phyloP scores from a whole-genome alignment of 2,888 invertebrate genomes.

The Dryadula phaetusa region DNA sequence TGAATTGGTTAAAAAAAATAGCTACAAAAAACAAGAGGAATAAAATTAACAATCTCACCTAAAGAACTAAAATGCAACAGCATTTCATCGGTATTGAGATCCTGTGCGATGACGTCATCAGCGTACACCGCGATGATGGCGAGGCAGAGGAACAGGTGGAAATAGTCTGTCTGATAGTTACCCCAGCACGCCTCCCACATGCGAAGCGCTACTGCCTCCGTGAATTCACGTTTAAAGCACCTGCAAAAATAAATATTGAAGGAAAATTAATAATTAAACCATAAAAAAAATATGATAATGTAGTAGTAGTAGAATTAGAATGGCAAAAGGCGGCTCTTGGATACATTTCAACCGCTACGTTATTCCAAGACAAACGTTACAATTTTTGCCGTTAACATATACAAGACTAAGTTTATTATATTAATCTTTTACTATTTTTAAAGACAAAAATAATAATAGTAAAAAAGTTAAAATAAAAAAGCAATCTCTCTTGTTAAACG shows the following conservation, averaged over 20 bases:
- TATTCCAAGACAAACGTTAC: too few relatives aligned
- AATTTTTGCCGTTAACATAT: too few relatives aligned
- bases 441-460: too few relatives aligned
- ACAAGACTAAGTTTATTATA: too few relatives aligned
- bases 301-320: too few relatives aligned
- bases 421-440: too few relatives aligned
- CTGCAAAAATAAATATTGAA: slow-evolving; percentile 54
- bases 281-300: too few relatives aligned
- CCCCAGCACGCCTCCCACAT: slow-evolving; percentile 99
- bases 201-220: slow-evolving; percentile 92
- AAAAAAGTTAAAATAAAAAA: too few relatives aligned
- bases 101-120: slow-evolving; percentile 96
- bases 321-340: too few relatives aligned
- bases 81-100: slow-evolving; percentile 97
- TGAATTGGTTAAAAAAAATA: too few relatives aligned
- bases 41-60: slow-evolving; percentile 72
- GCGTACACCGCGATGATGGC: slow-evolving; percentile 97
- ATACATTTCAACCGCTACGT: slow-evolving; percentile 46
- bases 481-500: too few relatives aligned
- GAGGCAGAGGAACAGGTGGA: slow-evolving; percentile 96
- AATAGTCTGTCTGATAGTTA: slow-evolving; percentile 97
- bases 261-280: not conserved
- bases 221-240: slow-evolving; percentile 96
- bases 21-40: too few relatives aligned
- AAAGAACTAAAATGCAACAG: slow-evolving; percentile 96